These are phyloP conservation scores for Dendropsophus ebraccatus DNA, from an alignment of 2,113 vertebrate species.

Conservation along the genomic window DNA sequence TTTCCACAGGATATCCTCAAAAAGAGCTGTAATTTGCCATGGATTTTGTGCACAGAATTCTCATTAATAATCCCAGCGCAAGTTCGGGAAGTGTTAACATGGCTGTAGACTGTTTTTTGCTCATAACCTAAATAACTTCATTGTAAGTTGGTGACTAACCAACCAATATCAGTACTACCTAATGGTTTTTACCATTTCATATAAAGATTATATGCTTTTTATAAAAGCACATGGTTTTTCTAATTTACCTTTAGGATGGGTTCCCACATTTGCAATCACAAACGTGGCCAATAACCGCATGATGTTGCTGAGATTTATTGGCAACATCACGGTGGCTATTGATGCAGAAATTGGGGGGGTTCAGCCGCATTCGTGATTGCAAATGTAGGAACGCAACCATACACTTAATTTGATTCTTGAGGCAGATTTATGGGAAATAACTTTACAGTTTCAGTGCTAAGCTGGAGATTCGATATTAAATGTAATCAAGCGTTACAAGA, in stretches of 20 bases:
- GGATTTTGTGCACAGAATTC: not conserved
- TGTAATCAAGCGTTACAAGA: not conserved
- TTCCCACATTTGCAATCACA: too few relatives aligned
- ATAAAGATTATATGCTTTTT: conserved; percentile 51
- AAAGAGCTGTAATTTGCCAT: not conserved
- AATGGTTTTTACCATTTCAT: not conserved
- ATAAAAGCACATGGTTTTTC: conserved; percentile 32
- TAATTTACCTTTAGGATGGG: not conserved
- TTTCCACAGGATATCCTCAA: too few relatives aligned
- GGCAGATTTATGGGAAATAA: not conserved
- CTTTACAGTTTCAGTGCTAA: not conserved
- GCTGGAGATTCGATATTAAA: not conserved
- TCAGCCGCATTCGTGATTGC: too few relatives aligned
- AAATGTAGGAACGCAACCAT: too few relatives aligned
- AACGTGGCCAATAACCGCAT: too few relatives aligned
- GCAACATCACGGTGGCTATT: too few relatives aligned
- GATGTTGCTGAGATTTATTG: too few relatives aligned
- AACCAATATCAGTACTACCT: not conserved
- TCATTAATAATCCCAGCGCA: not conserved
- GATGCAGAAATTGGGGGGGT: too few relatives aligned
- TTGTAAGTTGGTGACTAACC: not conserved
- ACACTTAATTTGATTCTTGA: too few relatives aligned
- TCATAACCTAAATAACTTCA: not conserved
- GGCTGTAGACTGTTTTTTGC: not conserved
- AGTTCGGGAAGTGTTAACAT: not conserved